Percentiles rank a stretch among this genome's conserved stretches.
phyloP scores from a whole-genome alignment of 2,888 invertebrate genomes.

The Venustoraphidia nigricollis region DNA sequence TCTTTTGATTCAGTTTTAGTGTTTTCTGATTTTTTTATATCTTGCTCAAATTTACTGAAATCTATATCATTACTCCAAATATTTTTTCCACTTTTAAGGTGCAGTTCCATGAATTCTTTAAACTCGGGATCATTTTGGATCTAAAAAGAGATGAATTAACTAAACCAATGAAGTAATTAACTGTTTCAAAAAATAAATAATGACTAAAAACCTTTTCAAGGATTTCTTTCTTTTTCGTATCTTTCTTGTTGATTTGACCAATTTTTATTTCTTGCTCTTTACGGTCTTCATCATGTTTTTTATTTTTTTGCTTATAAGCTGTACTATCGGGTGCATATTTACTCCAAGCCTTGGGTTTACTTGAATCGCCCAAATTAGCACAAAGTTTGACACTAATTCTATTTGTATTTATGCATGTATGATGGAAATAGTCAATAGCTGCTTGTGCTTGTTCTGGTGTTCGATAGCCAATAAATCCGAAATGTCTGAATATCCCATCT shows the following conservation, averaged over 20 bases:
- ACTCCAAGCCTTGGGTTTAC: constrained; percentile 85
- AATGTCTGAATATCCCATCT: constrained; percentile 83
- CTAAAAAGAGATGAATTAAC: constrained; percentile 26
- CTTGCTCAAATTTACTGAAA: constrained; percentile 14
- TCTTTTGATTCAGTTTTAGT: constrained; percentile 16
- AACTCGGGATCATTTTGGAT: constrained; percentile 82
- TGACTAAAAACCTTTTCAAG: constrained; percentile 39
- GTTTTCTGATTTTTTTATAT: constrained; percentile 13
- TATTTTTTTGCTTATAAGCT: constrained; percentile 38
- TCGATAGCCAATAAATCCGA: constrained; percentile 86
- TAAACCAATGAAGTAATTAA: constrained; percentile 6
- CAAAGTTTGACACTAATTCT: constrained; percentile 66
- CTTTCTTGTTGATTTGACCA: constrained; percentile 23
- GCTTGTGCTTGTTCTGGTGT: constrained; percentile 60
- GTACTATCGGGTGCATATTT: constrained; percentile 73
- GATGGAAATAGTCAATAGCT: constrained; percentile 68
- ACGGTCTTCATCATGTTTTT: constrained; percentile 22
- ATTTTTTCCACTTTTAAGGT: constrained; percentile 37
- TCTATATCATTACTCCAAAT: constrained; percentile 40
- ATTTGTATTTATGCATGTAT: constrained; percentile 69
- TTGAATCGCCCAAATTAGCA: constrained; percentile 47
- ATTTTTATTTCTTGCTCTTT: constrained; percentile 16
- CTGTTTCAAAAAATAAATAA: constrained; percentile 2
- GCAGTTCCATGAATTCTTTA: constrained; percentile 76
- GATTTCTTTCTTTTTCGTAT: constrained; percentile 43